Conservation (phyloP, 2,797 vertebrate species). For the Neomorphus geoffroyi region DNA sequence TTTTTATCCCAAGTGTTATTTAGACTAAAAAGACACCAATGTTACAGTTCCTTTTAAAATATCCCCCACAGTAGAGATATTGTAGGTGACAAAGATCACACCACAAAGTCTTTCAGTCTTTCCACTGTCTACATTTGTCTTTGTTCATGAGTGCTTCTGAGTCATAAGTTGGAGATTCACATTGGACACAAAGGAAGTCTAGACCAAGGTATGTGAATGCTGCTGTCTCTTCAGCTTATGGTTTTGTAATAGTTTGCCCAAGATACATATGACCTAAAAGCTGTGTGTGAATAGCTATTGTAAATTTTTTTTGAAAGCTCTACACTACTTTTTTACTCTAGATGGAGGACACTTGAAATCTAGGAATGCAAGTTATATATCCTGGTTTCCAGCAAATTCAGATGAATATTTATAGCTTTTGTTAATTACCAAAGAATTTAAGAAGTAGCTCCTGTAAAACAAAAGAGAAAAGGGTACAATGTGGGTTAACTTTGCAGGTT, state of each 20-base stretch:
- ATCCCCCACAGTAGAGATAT: background rate
- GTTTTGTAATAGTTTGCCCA: background rate
- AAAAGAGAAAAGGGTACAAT: background rate
- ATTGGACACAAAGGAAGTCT: background rate
- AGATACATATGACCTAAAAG: background rate
- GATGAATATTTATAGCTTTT: background rate
- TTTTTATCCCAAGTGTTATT: background rate
- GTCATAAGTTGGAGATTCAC: background rate
- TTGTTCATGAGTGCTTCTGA: background rate
- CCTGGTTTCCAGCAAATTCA: background rate
- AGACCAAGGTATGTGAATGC: background rate
- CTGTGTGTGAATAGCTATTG: background rate
- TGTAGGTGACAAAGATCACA: background rate
- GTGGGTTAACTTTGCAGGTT: background rate
- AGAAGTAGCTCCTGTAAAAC: background rate
- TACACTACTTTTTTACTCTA: background rate
- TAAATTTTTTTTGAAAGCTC: background rate
- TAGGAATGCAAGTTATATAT: background rate
- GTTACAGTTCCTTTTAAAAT: background rate
- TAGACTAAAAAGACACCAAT: background rate
- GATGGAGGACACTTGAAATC: background rate
- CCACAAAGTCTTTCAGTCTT: background rate
- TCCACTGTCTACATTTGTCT: background rate
- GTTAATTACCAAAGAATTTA: background rate
- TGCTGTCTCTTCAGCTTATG: background rate